Evolutionary conservation across 2,797 vertebrate genomes (phyloP).

Genomic region (Poecilia picta): DNA sequence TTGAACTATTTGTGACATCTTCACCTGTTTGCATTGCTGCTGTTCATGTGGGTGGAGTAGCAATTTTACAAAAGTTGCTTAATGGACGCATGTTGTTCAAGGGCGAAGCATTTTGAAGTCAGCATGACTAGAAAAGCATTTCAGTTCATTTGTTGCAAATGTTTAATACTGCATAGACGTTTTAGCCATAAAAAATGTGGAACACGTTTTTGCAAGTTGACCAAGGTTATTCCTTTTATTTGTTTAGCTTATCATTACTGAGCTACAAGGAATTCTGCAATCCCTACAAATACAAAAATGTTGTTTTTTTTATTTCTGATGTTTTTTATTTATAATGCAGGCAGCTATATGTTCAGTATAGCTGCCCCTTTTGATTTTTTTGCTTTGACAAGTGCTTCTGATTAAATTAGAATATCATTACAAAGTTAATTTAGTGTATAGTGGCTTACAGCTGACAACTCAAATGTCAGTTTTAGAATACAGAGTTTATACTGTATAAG

Average conservation of each 20-base stretch:
- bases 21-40: background rate
- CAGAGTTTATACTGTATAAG: background rate
- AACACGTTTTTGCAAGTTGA: background rate
- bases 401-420: background rate
- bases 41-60: background rate
- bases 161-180: background rate
- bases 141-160: background rate
- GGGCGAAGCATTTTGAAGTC: background rate
- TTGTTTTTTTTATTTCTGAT: background rate
- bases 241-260: background rate
- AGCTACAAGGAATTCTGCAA: background rate
- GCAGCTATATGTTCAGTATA: no score
- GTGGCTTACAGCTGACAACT: background rate
- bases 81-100: background rate
- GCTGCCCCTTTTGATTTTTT: background rate
- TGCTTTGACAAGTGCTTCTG: background rate
- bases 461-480: background rate
- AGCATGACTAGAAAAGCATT: background rate
- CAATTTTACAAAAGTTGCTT: background rate
- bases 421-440: background rate
- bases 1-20: constrained; percentile 18
- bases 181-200: background rate
- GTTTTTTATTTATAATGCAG: background rate
- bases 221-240: background rate
- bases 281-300: background rate